Evolutionary conservation across 2,888 invertebrate genomes (phyloP), one percentile per base, ranked within the genome.

Genomic region (Petrolisthes cinctipes): DNA sequence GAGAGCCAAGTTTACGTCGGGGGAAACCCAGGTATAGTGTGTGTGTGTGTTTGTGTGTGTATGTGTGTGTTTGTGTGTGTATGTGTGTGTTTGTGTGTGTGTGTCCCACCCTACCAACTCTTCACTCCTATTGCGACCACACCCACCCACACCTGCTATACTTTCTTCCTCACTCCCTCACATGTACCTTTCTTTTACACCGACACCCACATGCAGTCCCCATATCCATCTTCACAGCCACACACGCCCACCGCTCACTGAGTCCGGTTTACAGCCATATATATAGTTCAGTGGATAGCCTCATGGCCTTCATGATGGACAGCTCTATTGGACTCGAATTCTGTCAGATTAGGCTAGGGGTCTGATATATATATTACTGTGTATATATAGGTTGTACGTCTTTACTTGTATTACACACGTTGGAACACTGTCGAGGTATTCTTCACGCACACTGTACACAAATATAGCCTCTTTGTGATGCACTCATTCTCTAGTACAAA

Each of bases 41-140:
- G n/a, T n/a, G 20, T 73, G 73, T 73, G 73, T 73, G 73, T 73
- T 2, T 73, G 73, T 11, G 73, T 11, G 73, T 66, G 66, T 66
- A 3, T 66, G 66, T 66, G 3, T 66, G 66, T 66, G 3, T 66
- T 1, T 66, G 66, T 66, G 66, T 66, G 66, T 66, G 66, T 66
- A 3, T 66, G 66, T 61, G n/a, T n/a, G n/a, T n/a, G n/a, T n/a
- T n/a, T n/a, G 73, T 73, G 20, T 73, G 20, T 73, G 73, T 17
- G 14, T 76, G 76, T 76, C 53, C 76, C 76, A 71, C 71, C n/a
- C 71, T n/a, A 14, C 14, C 71, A 6, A 71, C 20, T n/a, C 4
- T 61, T n/a, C 71, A 71, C 71, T n/a, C 14, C 3, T 20, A 14
- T 6, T 20, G 6, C 71, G 14, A 17, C 71, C 71, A 14, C 71